These are phyloP conservation scores for Anser cygnoides DNA, from an alignment of 2,113 vertebrate genomes.

Conservation along the genomic window DNA sequence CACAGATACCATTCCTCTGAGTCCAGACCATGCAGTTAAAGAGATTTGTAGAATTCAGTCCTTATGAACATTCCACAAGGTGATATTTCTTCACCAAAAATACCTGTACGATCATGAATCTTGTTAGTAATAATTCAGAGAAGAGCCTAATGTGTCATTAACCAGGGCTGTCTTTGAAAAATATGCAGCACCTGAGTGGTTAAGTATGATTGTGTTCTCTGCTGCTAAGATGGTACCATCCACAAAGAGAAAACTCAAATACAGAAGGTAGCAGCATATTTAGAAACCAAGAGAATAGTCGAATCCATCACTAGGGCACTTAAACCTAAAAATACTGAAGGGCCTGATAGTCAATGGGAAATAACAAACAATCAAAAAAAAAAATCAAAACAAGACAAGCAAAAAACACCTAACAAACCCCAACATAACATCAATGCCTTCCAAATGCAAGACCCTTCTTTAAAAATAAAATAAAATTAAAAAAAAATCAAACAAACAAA, in stretches of 20 bases:
- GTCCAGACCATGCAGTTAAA: not conserved
- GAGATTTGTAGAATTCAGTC: fast-evolving
- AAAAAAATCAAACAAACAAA: not conserved
- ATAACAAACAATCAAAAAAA: not conserved
- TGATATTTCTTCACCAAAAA: not conserved
- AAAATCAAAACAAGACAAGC: too few species aligned
- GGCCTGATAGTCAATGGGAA: not conserved
- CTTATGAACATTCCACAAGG: not conserved
- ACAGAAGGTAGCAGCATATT: not conserved
- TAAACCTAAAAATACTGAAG: not conserved
- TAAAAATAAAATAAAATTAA: not conserved
- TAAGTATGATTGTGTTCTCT: not conserved
- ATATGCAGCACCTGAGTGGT: not conserved
- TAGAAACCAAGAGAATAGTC: not conserved
- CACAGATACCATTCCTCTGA: not conserved
- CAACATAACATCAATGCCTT: not conserved
- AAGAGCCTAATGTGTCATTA: not conserved
- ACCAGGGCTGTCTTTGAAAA: not conserved
- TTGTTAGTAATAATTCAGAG: not conserved
- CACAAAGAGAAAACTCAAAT: not conserved
- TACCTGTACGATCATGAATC: not conserved
- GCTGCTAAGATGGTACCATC: not conserved
- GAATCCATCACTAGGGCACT: not conserved
- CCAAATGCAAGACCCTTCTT: not conserved
- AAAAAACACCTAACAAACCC: too few species aligned